Evolutionary conservation across 2,888 invertebrate species (phyloP).

Genomic region (Volucella bombylans): DNA sequence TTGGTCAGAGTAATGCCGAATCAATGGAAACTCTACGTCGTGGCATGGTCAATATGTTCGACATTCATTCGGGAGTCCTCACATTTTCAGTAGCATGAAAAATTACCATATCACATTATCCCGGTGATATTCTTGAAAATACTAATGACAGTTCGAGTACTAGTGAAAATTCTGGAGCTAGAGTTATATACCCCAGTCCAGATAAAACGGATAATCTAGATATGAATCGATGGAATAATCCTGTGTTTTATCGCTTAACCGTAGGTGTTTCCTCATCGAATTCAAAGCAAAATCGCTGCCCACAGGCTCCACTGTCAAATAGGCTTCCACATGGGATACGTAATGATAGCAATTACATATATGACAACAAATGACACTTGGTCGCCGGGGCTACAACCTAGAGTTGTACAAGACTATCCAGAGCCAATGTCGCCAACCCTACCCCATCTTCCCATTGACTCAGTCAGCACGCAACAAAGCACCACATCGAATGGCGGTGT

Average conservation of each 20-base stretch:
- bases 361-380: slow-evolving; percentile 89
- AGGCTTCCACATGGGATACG: slow-evolving; percentile 84
- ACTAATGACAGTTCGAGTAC: slow-evolving; percentile 81
- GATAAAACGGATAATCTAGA: slow-evolving; percentile 80
- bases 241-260: slow-evolving; percentile 93
- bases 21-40: slow-evolving; percentile 96
- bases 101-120: slow-evolving; percentile 83
- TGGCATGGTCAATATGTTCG: slow-evolving; percentile 90
- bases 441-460: slow-evolving; percentile 77
- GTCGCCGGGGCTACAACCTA: slow-evolving; percentile 83
- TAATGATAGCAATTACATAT: slow-evolving; percentile 93
- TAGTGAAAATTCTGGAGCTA: slow-evolving; percentile 82
- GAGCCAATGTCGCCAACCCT: slow-evolving; percentile 82
- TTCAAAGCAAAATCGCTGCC: slow-evolving; percentile 78
- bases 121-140: slow-evolving; percentile 80
- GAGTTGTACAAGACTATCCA: slow-evolving; percentile 85
- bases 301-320: slow-evolving; percentile 76
- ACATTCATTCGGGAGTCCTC: slow-evolving; percentile 92
- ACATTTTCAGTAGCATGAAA: slow-evolving; percentile 93
- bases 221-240: slow-evolving; percentile 86
- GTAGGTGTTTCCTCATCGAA: slow-evolving; percentile 85
- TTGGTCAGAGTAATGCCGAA: slow-evolving; percentile 94
- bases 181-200: slow-evolving; percentile 82
- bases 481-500: slow-evolving; percentile 71
- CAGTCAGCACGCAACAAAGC: slow-evolving; percentile 75